A percentile compares a stretch with the other conserved stretches of the same genome.
phyloP scores from a whole-genome alignment of 2,888 invertebrate species.

The Cyrtodaria siliqua region DNA sequence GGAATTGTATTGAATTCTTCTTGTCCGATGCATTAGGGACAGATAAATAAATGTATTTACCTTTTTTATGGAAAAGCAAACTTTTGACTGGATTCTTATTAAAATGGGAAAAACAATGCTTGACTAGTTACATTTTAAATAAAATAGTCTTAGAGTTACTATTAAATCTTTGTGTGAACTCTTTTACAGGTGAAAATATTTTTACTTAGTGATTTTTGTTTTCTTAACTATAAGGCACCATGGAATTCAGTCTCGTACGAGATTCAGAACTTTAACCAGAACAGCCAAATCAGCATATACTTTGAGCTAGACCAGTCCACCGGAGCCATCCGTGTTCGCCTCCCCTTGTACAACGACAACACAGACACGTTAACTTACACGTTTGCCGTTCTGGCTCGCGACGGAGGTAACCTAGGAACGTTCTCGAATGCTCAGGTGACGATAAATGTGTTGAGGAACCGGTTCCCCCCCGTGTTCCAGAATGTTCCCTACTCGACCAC shows the following conservation, averaged over 20 bases:
- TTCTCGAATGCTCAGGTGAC: conserved; percentile 87
- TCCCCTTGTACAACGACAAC: conserved; percentile 72
- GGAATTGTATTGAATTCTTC: too few species aligned
- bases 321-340: conserved; percentile 71
- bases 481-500: conserved; percentile 60
- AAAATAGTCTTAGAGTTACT: too few species aligned
- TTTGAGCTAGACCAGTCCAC: conserved; percentile 69
- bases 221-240: too few species aligned
- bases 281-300: conserved; percentile 68
- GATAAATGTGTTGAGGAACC: conserved; percentile 76
- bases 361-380: conserved; percentile 36
- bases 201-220: too few species aligned
- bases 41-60: too few species aligned
- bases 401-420: conserved; percentile 95
- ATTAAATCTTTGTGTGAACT: too few species aligned
- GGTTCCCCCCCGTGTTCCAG: conserved; percentile 74
- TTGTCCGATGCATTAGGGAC: too few species aligned
- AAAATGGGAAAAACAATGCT: too few species aligned
- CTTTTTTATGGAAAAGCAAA: too few species aligned
- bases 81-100: too few species aligned
- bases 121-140: too few species aligned
- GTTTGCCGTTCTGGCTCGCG: conserved; percentile 92
- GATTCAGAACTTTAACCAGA: conserved; percentile 61
- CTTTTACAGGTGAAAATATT: too few species aligned
- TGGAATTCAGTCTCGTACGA: conserved; percentile 71